A percentile compares a stretch with the other conserved stretches of the same genome.
Evolutionary conservation across 1,140 invertebrate species (phyloP).

Genomic region (Zophobas morio): DNA sequence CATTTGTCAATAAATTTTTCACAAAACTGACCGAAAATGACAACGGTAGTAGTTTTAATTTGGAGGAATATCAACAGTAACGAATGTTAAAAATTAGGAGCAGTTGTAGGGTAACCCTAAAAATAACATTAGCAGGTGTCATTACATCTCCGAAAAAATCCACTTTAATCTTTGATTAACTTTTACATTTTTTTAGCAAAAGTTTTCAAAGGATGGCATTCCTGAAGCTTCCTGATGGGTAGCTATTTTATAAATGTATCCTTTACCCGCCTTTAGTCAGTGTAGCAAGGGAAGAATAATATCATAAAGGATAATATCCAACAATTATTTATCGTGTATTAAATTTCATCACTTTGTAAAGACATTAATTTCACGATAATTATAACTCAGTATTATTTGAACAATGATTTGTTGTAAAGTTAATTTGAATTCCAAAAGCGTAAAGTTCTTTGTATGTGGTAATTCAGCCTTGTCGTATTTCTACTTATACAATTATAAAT

Average conservation of each 20-base stretch:
- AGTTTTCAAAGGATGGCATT: too few relatives aligned
- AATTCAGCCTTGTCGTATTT: constrained; percentile 46
- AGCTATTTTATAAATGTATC: too few relatives aligned
- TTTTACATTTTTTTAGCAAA: too few relatives aligned
- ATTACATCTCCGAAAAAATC: too few relatives aligned
- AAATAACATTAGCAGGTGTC: too few relatives aligned
- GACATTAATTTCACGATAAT: constrained; percentile 42
- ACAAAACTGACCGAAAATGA: too few relatives aligned
- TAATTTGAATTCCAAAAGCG: constrained; percentile 48
- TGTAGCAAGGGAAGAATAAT: too few relatives aligned
- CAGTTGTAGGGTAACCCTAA: too few relatives aligned
- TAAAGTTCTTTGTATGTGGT: constrained; percentile 46
- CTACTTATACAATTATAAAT: constrained; percentile 32
- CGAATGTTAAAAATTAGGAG: neutral
- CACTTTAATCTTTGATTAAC: too few relatives aligned
- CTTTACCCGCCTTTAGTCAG: too few relatives aligned
- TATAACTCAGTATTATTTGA: constrained; percentile 48
- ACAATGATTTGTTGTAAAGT: constrained; percentile 44
- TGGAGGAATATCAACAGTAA: neutral
- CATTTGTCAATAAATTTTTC: neutral
- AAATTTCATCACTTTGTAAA: constrained; percentile 45
- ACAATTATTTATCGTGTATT: constrained; percentile 15
- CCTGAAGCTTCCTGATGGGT: too few relatives aligned
- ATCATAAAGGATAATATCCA: constrained; percentile 25
- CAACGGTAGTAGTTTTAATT: neutral